Evolutionary conservation across 2,113 vertebrate species (phyloP).

Genomic region (Sebastes schlegelii): DNA sequence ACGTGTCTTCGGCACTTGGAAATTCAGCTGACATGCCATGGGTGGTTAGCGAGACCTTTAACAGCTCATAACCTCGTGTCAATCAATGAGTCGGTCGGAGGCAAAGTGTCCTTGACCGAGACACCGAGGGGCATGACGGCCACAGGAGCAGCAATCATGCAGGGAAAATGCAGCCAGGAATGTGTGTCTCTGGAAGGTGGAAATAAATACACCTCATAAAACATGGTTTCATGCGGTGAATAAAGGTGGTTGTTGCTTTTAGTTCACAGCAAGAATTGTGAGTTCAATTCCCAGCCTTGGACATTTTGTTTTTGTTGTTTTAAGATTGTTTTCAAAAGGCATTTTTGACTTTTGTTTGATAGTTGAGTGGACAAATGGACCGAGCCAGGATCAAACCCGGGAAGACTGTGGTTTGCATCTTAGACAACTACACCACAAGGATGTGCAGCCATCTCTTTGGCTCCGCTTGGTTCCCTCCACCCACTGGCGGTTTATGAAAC

Average conservation of each 20-base stretch:
- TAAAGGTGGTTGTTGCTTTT: background rate
- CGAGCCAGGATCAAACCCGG: no score
- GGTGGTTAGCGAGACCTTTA: slow-evolving; percentile 26
- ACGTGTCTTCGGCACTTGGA: slow-evolving; percentile 1
- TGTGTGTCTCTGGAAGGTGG: background rate
- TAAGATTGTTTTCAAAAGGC: no score
- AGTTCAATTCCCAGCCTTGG: background rate
- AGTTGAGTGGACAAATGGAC: no score
- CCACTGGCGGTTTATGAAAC: no score
- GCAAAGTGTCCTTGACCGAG: slow-evolving; percentile 20
- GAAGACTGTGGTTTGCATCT: no score
- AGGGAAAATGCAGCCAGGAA: background rate
- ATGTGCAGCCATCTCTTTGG: no score
- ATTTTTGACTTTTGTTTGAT: no score
- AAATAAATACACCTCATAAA: background rate
- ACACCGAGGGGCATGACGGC: background rate
- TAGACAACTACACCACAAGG: no score
- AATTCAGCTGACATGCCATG: background rate
- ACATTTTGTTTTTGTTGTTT: background rate
- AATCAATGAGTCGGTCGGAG: background rate
- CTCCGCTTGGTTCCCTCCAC: no score
- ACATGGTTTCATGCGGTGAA: no score
- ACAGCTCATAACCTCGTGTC: slow-evolving; percentile 29
- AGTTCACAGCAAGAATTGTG: background rate
- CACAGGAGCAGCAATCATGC: background rate